Evolutionary conservation across 2,113 vertebrate genomes (phyloP), one percentile per base, ranked within the genome.

Genomic region (Pachyramphus minor): DNA sequence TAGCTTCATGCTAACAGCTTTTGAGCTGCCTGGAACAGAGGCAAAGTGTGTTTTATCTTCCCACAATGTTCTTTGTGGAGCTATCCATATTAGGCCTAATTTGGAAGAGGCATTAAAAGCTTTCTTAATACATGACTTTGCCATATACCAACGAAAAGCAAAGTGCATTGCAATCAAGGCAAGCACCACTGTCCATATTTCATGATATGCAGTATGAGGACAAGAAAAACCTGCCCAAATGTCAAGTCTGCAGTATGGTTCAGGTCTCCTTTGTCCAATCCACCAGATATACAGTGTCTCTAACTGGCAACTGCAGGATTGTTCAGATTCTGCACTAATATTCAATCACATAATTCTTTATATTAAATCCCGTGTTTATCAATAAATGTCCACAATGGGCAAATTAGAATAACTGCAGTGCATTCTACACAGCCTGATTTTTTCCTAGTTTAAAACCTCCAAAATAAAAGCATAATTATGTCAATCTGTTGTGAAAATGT

Each of bases 21-120:
- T 63, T 37, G 47, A 75, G 64, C 73, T 68, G 86, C 50, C 73
- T 95, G 52, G 39, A 71, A 67, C 39, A 50, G 50, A 95, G 42
- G 76, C 39, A 87, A 69, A 88, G 72, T 66, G 86, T 63, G 19
- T 78, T 97, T 96, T 75, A 84, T 87, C 68, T 81, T 92, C 83
- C 95, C 80, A 81, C 80, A 90, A 52, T 6, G 42, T 86, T 59
- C 50, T 81, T 93, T 67, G 30, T 81, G 81, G 42, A 84, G 52
- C 73, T 90, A 25, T 72, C 64, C 30, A 39, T 47, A 92, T 2
- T 31, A n/a, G 20, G n/a, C 77, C 23, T 41, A 35, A 84, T 88
- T 90, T 84, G 73, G 52, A 92, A 84, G 56, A 68, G 59, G 86
- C 60, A 56, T 49, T 96, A 45, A 80, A 88, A 88, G 63, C 75